Conservation (phyloP, 2,113 vertebrate species). For the Fregetta grallaria region DNA sequence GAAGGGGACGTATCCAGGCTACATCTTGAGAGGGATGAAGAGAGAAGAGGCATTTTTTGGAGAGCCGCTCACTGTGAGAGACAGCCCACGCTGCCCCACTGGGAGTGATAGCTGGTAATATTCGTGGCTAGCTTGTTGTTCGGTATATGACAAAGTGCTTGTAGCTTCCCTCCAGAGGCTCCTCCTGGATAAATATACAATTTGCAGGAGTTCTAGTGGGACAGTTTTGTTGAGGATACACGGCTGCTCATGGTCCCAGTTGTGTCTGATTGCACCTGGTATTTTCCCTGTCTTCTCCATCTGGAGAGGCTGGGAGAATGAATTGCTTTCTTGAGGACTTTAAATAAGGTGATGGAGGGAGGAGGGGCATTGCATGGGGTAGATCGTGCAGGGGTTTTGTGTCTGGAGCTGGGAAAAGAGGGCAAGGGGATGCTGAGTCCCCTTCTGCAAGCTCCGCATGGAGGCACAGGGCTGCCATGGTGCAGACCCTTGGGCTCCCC, state of each 20-base stretch:
- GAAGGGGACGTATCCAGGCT: background rate
- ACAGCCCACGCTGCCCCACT: background rate
- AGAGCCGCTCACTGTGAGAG: background rate
- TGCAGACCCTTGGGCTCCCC: rapidly evolving
- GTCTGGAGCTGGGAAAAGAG: background rate
- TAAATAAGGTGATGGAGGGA: background rate
- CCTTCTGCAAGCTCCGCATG: background rate
- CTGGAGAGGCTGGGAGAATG: background rate
- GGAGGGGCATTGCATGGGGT: background rate
- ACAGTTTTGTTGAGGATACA: background rate
- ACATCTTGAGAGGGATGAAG: background rate
- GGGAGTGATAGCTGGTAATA: constrained; percentile 2
- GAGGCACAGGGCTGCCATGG: background rate
- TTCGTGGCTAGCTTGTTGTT: background rate
- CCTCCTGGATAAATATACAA: constrained; percentile 19
- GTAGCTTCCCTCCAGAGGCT: background rate
- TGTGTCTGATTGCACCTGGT: constrained; percentile 34
- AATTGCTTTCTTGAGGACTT: constrained; percentile 2
- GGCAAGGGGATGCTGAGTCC: background rate
- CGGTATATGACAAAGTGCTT: constrained; percentile 9
- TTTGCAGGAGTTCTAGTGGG: constrained; percentile 44
- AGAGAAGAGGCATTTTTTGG: background rate
- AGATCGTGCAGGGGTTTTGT: background rate
- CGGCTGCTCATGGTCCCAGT: background rate
- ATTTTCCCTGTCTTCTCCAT: constrained; percentile 24